Conservation (phyloP, 2,797 vertebrate genomes). For the Coranthus polyacanthus region DNA sequence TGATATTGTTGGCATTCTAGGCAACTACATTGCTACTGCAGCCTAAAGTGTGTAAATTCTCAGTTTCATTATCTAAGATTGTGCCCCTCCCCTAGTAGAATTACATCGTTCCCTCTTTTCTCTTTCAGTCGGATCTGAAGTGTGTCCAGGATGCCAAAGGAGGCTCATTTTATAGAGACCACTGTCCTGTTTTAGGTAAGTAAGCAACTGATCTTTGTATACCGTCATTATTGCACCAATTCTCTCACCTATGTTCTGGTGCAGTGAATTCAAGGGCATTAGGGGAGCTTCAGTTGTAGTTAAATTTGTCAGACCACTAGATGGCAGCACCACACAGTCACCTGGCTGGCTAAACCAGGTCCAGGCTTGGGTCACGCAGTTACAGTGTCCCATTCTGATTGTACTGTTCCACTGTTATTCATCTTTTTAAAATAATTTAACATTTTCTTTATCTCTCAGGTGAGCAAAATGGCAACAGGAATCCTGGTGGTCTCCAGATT, state of each 20-base stretch:
- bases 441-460: constrained; percentile 77
- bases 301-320: constrained; percentile 72
- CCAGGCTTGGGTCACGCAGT: constrained; percentile 41
- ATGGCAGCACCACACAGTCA: constrained; percentile 78
- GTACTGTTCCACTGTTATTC: constrained; percentile 24
- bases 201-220: constrained; percentile 58
- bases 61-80: constrained; percentile 55
- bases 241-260: constrained; percentile 76
- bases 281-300: constrained; percentile 62
- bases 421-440: neutral
- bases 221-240: constrained; percentile 76
- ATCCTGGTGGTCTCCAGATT: constrained; percentile 97
- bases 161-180: constrained; percentile 99
- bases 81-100: constrained; percentile 50
- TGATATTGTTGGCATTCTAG: constrained; percentile 47
- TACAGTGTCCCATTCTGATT: constrained; percentile 52
- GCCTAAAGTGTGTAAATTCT: constrained; percentile 42
- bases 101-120: constrained; percentile 36
- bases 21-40: constrained; percentile 20
- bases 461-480: constrained; percentile 98
- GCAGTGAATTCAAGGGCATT: constrained; percentile 84
- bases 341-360: constrained; percentile 14
- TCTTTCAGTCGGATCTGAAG: constrained; percentile 94
- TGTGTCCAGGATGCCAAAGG: constrained; percentile 99
- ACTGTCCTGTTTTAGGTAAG: constrained; percentile 98